Evolutionary conservation across 2,797 vertebrate species (phyloP), one percentile per base, ranked within the genome.

Genomic region (Notolabrus celidotus): DNA sequence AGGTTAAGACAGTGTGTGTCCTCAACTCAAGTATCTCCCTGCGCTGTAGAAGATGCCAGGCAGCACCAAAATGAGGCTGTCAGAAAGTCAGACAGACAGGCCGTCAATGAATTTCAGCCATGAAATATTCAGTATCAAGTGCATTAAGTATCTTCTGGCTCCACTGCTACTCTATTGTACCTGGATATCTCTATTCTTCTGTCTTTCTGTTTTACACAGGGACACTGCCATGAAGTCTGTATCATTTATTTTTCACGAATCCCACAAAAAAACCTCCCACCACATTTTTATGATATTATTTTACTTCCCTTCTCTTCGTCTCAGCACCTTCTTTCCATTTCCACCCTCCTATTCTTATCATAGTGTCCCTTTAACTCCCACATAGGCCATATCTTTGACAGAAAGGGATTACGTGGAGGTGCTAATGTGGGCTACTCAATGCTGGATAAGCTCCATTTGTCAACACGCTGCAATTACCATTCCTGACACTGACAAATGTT

Each of bases 111-210:
- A 64, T 79, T 85, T 77, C 60, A 77, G 64, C 51, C 79, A 91
- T 92, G 75, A 94, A 92, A 93, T 92, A 92, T 92, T 91, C 74
- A 93, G 74, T 68, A 90, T 86, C 71, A 81, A 82, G 78, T 71
- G 76, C 85, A 81, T 31, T 31, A 31, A 31, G 4, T 80, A 87
- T 89, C 82, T 79, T 66, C 57, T 67, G 80, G 33, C 62, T 71
- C 74, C 69, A 68, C 66, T 56, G 53, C 59, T 74, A 50, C 52
- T 61, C 47, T 79, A 63, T 57, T 54, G 57, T 79, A 74, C 75
- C 34, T 69, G 67, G 79, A 65, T 50, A 63, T 82, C 67, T 34
- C 34, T 4, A 77, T 57, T 72, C 10, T 12, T 63, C 23, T 38
- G 34, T 36, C 34, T 36, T 36, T 36, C 63, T 74, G 64, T 47